Evolutionary conservation across 92 coral and sea anemone genomes (phyloP).

Genomic region (Phenganax subtilis): DNA sequence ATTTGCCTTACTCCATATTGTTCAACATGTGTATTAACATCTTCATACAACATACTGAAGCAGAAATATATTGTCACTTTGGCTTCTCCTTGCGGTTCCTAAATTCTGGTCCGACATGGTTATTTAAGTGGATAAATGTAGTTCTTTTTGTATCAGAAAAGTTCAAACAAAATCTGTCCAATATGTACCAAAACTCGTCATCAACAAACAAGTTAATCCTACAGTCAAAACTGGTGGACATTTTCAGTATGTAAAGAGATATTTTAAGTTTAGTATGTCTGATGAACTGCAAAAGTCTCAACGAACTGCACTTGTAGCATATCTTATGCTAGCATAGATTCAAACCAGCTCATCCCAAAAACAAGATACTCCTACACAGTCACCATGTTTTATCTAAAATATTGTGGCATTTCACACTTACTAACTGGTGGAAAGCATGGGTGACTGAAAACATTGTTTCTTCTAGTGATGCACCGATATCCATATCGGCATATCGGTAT

Average conservation of each 20-base stretch:
- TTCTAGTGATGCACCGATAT: too few species aligned
- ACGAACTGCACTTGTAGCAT: too few species aligned
- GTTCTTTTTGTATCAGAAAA: neutral
- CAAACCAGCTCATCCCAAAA: too few species aligned
- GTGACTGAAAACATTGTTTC: too few species aligned
- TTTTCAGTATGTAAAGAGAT: neutral
- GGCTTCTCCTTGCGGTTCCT: slow-evolving; percentile 39
- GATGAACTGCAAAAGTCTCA: too few species aligned
- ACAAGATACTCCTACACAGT: too few species aligned
- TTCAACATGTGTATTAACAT: slow-evolving; percentile 37
- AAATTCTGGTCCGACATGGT: slow-evolving; percentile 43
- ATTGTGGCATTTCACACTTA: too few species aligned
- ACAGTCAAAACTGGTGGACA: neutral
- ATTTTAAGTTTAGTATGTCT: neutral
- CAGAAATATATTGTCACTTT: slow-evolving; percentile 37
- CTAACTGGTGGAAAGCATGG: too few species aligned
- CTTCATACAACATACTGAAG: slow-evolving; percentile 40
- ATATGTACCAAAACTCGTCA: neutral
- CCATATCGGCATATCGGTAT: too few species aligned
- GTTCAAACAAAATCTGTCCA: neutral
- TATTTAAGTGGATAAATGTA: slow-evolving; percentile 35
- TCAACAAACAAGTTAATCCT: neutral
- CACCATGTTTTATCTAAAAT: too few species aligned
- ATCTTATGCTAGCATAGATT: too few species aligned
- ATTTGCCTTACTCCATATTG: neutral